Evolutionary conservation across 2,113 vertebrate genomes (phyloP).

Genomic region (Gadus chalcogrammus): DNA sequence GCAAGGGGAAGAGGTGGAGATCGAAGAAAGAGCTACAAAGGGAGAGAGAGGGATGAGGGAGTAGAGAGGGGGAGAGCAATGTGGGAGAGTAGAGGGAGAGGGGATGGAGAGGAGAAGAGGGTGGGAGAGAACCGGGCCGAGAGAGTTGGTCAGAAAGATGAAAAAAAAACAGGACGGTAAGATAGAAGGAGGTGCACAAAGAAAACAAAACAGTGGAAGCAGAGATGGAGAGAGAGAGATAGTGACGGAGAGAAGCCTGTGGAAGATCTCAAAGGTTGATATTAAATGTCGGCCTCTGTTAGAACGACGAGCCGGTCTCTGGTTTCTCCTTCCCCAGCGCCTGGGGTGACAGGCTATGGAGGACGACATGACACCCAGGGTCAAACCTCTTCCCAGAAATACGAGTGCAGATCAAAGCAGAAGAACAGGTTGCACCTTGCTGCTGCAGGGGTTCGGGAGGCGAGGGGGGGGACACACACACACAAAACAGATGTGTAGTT

Average conservation of each 20-base stretch:
- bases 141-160: too few relatives aligned
- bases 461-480: background rate
- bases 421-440: background rate
- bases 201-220: background rate
- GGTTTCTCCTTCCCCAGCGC: background rate
- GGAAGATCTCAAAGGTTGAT: background rate
- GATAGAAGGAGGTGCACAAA: background rate
- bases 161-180: too few relatives aligned
- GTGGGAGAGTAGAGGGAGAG: too few relatives aligned
- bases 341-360: constrained; percentile 2
- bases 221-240: constrained; percentile 4
- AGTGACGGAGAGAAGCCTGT: background rate
- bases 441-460: too few relatives aligned
- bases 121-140: too few relatives aligned
- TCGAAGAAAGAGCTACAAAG: background rate
- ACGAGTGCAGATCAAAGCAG: constrained; percentile 5
- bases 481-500: too few relatives aligned
- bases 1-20: background rate
- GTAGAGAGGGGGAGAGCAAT: too few relatives aligned
- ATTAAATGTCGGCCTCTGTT: constrained; percentile 27
- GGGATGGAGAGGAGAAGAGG: too few relatives aligned
- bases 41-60: background rate
- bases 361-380: constrained; percentile 19
- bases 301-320: constrained; percentile 27
- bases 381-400: constrained; percentile 12